These are phyloP conservation scores for Toxotes chatareus DNA, from an alignment of 2,113 vertebrate species.

Conservation along the genomic window DNA sequence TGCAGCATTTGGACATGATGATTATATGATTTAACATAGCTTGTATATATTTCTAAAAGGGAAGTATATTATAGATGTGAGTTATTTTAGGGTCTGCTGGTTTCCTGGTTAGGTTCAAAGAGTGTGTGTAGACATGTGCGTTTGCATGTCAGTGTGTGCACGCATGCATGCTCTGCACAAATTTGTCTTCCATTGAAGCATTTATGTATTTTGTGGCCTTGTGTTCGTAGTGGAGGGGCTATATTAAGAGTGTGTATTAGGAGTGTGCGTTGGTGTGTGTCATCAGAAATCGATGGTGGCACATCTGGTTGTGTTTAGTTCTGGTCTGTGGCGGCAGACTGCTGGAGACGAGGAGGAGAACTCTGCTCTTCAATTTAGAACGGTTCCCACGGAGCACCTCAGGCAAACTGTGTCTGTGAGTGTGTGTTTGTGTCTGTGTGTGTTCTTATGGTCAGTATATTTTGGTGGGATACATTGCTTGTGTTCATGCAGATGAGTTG, in stretches of 20 bases:
- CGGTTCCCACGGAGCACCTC: slow-evolving; percentile 77
- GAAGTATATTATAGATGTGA: slow-evolving; percentile 52
- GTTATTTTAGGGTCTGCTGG: slow-evolving; percentile 66
- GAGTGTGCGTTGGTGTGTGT: slow-evolving; percentile 51
- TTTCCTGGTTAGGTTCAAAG: slow-evolving; percentile 56
- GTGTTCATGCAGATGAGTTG: slow-evolving; percentile 2
- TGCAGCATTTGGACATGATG: slow-evolving; percentile 25
- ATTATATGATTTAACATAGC: slow-evolving; percentile 57
- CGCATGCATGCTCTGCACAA: slow-evolving; percentile 36
- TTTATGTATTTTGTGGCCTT: slow-evolving; percentile 64
- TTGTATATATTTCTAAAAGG: slow-evolving; percentile 59
- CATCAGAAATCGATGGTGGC: slow-evolving; percentile 74
- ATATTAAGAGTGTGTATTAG: slow-evolving; percentile 70
- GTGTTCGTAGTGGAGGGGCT: slow-evolving; percentile 10
- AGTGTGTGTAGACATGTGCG: slow-evolving; percentile 12
- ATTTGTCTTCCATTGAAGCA: slow-evolving; percentile 24
- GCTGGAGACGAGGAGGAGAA: slow-evolving; percentile 75
- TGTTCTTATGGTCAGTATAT: slow-evolving; percentile 21
- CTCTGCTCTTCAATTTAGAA: slow-evolving; percentile 79
- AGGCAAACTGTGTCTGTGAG: slow-evolving; percentile 47
- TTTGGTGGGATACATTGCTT: slow-evolving; percentile 30
- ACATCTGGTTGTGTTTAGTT: slow-evolving; percentile 83
- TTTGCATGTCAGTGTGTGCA: slow-evolving; percentile 16
- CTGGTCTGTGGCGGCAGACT: slow-evolving; percentile 78
- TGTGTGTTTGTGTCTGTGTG: slow-evolving; percentile 14